Conservation (phyloP, 35 echinoderm and acorn worm species). For the Anneissia japonica region DNA sequence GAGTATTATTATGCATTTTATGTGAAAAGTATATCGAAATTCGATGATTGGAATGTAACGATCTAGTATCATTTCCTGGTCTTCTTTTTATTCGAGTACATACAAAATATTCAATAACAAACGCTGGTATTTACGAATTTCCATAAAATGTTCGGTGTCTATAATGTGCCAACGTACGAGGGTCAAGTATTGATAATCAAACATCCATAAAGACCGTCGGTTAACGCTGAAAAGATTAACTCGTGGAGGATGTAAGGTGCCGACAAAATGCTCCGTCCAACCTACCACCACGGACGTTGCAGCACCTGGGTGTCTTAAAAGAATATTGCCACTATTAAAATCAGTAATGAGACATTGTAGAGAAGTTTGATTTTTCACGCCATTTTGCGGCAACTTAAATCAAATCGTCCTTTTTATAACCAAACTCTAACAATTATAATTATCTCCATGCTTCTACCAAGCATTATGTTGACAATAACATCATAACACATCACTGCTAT, state of each 20-base stretch:
- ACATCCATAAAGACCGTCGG: background rate
- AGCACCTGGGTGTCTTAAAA: background rate
- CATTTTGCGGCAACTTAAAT: background rate
- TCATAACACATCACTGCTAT: too few relatives aligned
- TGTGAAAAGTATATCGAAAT: too few relatives aligned
- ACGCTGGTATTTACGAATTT: background rate
- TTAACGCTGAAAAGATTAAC: background rate
- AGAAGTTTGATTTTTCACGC: background rate
- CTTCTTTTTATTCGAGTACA: background rate
- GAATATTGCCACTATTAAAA: background rate
- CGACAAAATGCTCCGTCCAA: background rate
- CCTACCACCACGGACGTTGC: background rate
- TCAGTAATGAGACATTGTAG: background rate
- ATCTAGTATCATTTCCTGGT: background rate
- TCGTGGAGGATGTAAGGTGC: background rate
- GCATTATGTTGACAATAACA: too few relatives aligned
- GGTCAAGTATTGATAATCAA: background rate
- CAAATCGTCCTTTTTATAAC: background rate
- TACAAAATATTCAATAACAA: background rate
- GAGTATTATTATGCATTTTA: too few relatives aligned
- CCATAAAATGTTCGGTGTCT: background rate
- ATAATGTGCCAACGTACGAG: background rate
- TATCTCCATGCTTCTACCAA: too few relatives aligned
- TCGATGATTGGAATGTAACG: too few relatives aligned
- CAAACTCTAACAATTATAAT: too few relatives aligned